Conservation (phyloP, 2,888 invertebrate genomes). For the Drosophila lutescens region DNA sequence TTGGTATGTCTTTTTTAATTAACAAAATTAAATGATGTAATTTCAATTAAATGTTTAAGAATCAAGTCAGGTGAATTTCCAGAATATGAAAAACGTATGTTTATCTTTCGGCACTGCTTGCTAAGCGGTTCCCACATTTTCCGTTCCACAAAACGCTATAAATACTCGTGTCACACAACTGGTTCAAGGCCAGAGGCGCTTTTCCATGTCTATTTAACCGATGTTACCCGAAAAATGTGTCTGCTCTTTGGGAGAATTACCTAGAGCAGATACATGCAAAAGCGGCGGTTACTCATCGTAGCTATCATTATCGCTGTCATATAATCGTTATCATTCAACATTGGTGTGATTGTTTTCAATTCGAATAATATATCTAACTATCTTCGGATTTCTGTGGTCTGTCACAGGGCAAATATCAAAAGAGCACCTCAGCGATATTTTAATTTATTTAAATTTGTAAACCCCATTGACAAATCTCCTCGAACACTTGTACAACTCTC, state of each 20-base stretch:
- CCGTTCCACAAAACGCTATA: neutral
- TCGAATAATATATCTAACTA: slow-evolving; percentile 9
- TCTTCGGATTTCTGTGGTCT: slow-evolving; percentile 26
- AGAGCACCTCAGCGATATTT: slow-evolving; percentile 12
- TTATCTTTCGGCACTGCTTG: neutral
- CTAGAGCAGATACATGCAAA: neutral
- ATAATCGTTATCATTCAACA: slow-evolving; percentile 30
- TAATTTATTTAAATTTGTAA: slow-evolving; percentile 8
- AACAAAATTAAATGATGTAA: no score
- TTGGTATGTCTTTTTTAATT: no score
- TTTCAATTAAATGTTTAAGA: no score
- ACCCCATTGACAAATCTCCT: slow-evolving; percentile 5
- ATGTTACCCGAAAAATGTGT: slow-evolving; percentile 7
- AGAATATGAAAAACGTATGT: neutral
- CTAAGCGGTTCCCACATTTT: neutral
- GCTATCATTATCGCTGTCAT: slow-evolving; percentile 24
- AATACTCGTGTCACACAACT: neutral
- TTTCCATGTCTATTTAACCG: slow-evolving; percentile 10
- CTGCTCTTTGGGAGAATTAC: neutral
- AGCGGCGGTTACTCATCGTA: slow-evolving; percentile 1
- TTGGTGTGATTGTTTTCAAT: slow-evolving; percentile 30
- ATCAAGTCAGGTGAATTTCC: slow-evolving; percentile 3
- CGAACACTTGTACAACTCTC: slow-evolving; percentile 40
- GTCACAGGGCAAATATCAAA: slow-evolving; percentile 2
- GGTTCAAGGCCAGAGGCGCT: neutral